Conservation (phyloP, 2,888 invertebrate genomes). For the Bugulina stolonifera region DNA sequence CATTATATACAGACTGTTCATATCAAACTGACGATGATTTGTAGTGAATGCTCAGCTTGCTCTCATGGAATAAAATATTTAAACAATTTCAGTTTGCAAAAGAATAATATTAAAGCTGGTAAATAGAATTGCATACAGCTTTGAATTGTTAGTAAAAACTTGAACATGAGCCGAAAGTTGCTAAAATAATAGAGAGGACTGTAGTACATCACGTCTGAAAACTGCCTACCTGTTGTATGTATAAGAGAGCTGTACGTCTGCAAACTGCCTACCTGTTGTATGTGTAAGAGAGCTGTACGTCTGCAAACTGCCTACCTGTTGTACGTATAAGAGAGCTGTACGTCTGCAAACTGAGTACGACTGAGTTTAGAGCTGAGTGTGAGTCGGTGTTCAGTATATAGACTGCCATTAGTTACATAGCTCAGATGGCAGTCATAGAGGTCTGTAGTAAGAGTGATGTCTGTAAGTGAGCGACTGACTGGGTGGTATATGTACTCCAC, state of each 20-base stretch:
- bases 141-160: too few species aligned
- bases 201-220: too few species aligned
- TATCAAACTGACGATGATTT: too few species aligned
- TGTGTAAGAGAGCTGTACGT: neutral
- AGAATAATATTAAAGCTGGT: too few species aligned
- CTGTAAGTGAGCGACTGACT: neutral
- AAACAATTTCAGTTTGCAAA: too few species aligned
- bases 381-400: neutral
- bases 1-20: too few species aligned
- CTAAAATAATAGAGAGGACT: too few species aligned
- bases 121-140: too few species aligned
- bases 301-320: conserved; percentile 16
- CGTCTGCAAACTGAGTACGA: conserved; percentile 3
- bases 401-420: conserved; percentile 10
- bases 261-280: conserved; percentile 24
- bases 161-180: too few species aligned
- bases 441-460: neutral
- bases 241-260: neutral
- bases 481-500: neutral
- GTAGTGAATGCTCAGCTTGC: too few species aligned
- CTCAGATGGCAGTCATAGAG: neutral
- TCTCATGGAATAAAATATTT: too few species aligned
- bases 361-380: neutral
- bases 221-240: conserved; percentile 21
- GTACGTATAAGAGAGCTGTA: neutral